Percentiles rank a stretch among this genome's conserved stretches.
Conservation (phyloP, 2,888 invertebrate genomes). For the Ophion slaviceki region DNA sequence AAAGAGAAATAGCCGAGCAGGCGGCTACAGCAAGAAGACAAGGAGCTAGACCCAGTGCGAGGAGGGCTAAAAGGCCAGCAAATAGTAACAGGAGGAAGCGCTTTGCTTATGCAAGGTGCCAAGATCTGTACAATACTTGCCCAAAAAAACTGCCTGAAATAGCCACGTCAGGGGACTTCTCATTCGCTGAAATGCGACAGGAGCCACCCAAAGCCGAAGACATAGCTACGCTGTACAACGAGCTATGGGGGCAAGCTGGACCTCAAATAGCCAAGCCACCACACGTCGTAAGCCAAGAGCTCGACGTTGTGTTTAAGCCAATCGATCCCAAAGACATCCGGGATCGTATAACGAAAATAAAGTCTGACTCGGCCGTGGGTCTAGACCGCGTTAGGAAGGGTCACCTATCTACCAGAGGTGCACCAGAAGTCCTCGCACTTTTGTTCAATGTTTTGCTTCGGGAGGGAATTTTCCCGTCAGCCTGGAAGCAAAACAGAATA, state of each 20-base stretch:
- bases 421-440: not conserved
- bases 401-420: not conserved
- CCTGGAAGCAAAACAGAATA: not conserved
- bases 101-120: constrained; percentile 72
- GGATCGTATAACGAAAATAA: not conserved
- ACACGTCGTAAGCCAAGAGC: not conserved
- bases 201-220: not conserved
- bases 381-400: not conserved
- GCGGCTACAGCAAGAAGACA: not conserved
- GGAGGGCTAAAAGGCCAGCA: not conserved
- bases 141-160: constrained; percentile 73
- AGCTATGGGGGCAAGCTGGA: constrained; percentile 70
- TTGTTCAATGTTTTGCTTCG: not conserved
- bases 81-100: not conserved
- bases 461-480: not conserved
- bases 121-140: constrained; percentile 74
- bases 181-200: not conserved
- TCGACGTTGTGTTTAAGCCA: not conserved
- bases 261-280: constrained; percentile 12
- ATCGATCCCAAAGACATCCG: not conserved
- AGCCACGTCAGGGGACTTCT: constrained; percentile 63
- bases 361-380: not conserved
- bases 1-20: too few relatives aligned
- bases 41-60: not conserved
- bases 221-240: constrained; percentile 68